These are phyloP conservation scores for Octomys mimax DNA, from an alignment of 2,797 vertebrate species.

Conservation along the genomic window DNA sequence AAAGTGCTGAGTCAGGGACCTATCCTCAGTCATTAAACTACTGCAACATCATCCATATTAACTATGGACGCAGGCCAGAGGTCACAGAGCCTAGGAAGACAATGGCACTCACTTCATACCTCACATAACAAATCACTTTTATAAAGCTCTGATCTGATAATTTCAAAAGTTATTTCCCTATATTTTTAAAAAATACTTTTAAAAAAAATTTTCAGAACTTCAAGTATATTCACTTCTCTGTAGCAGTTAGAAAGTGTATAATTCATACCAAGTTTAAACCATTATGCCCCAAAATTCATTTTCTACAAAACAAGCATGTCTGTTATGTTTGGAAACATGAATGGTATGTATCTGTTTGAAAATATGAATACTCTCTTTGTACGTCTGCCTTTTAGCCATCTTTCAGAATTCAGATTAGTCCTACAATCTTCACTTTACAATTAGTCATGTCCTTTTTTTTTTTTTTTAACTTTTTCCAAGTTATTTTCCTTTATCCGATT, in stretches of 20 bases:
- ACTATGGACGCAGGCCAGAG: neutral
- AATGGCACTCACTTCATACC: conserved; percentile 16
- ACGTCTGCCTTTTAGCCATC: neutral
- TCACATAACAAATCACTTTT: conserved; percentile 31
- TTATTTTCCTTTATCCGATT: conserved; percentile 1
- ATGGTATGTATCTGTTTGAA: neutral
- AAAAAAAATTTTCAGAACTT: neutral
- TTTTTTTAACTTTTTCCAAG: neutral
- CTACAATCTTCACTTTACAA: neutral
- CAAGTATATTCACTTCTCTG: conserved; percentile 4
- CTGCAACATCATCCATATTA: neutral
- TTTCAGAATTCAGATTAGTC: neutral
- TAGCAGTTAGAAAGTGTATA: neutral
- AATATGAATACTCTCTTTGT: conserved; percentile 6
- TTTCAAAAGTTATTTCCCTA: conserved; percentile 18
- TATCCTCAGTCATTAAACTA: neutral
- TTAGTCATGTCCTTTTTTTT: neutral
- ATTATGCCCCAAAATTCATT: neutral
- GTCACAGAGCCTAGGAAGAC: neutral
- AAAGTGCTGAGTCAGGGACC: neutral
- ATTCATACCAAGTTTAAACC: neutral
- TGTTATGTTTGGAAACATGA: conserved; percentile 55
- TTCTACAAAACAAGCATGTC: conserved; percentile 33
- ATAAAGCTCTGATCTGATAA: neutral
- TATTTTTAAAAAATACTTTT: too few species aligned